Percentiles rank a stretch among this genome's conserved stretches.
These are phyloP conservation scores for Meteorus sp. DNA, from an alignment of 1,140 invertebrate genomes.

Conservation along the genomic window DNA sequence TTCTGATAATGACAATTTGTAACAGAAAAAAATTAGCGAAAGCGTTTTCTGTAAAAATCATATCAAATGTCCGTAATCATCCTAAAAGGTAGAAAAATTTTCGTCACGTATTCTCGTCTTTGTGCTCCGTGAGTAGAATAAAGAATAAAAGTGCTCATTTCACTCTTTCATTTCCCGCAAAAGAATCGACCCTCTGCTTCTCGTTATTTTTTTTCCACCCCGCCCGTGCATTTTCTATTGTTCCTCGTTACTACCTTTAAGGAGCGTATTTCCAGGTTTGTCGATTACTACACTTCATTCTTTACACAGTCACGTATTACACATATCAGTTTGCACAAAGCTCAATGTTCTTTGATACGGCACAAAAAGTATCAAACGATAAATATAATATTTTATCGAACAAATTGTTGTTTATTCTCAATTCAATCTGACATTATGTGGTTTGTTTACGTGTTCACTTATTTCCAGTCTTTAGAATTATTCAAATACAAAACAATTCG, in stretches of 20 bases:
- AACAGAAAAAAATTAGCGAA: too few relatives aligned
- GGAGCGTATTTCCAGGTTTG: slow-evolving; percentile 2
- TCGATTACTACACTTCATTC: slow-evolving; percentile 1
- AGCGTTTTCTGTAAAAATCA: background rate
- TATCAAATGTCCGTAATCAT: background rate
- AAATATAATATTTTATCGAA: too few relatives aligned
- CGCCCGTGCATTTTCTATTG: background rate
- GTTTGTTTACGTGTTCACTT: too few relatives aligned
- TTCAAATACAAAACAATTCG: too few relatives aligned
- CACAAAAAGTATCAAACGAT: too few relatives aligned
- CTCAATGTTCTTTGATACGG: too few relatives aligned
- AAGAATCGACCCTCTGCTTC: background rate
- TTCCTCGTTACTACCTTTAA: background rate
- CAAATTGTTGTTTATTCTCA: too few relatives aligned
- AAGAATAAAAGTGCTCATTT: slow-evolving; percentile 11
- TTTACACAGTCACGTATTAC: background rate
- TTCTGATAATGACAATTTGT: too few relatives aligned
- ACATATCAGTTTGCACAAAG: background rate
- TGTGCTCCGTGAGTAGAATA: background rate
- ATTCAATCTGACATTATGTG: too few relatives aligned
- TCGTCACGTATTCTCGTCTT: slow-evolving; percentile 4
- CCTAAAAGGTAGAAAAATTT: background rate
- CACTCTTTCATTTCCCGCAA: slow-evolving; percentile 4
- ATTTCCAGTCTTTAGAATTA: too few relatives aligned
- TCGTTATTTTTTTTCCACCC: background rate